Evolutionary conservation across 2,113 vertebrate species (phyloP).

Genomic region (Vombatus ursinus): DNA sequence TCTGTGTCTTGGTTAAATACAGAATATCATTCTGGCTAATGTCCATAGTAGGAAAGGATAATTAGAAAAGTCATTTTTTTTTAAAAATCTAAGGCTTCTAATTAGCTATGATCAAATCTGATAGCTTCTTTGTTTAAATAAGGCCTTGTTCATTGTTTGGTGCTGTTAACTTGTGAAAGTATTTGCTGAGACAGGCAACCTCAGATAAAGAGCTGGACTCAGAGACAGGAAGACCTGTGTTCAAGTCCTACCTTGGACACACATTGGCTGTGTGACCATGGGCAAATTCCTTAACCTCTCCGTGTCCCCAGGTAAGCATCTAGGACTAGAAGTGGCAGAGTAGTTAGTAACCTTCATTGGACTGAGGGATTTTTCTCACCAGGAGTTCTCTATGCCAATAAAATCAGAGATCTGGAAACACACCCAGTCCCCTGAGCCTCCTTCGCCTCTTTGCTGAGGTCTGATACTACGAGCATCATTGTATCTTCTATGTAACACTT

Average conservation of each 20-base stretch:
- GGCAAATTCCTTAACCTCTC: not conserved
- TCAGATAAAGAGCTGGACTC: not conserved
- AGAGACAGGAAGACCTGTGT: not conserved
- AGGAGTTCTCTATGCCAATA: not conserved
- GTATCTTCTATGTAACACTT: not conserved
- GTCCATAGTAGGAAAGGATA: not conserved
- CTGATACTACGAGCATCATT: not conserved
- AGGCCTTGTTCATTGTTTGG: not conserved
- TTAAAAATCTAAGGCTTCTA: not conserved
- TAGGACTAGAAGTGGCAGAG: not conserved
- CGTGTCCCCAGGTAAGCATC: not conserved
- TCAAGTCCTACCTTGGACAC: not conserved
- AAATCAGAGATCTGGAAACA: not conserved
- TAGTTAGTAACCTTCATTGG: not conserved
- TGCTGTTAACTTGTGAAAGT: not conserved
- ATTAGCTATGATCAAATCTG: not conserved
- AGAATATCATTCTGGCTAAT: not conserved
- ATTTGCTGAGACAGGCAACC: not conserved
- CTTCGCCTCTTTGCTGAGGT: not conserved
- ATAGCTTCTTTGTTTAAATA: rapidly evolving
- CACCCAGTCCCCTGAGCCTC: not conserved
- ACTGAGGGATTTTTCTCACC: not conserved
- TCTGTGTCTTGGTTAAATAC: rapidly evolving
- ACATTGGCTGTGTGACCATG: not conserved
- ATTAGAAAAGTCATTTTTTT: not conserved